These are phyloP conservation scores for Ceratosolen fusciceps DNA, from an alignment of 1,140 invertebrate species.

Conservation along the genomic window DNA sequence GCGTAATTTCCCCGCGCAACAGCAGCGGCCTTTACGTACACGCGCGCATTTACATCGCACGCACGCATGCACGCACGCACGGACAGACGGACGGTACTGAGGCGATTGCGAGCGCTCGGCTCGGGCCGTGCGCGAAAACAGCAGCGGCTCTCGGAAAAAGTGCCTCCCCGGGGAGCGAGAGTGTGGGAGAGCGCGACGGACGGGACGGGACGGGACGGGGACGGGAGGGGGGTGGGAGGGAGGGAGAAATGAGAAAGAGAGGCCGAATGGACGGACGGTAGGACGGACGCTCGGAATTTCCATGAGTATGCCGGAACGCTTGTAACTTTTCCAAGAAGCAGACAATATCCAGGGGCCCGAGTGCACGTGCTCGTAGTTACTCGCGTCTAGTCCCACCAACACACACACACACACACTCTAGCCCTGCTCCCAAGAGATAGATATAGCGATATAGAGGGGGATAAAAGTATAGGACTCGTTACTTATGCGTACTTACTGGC, in stretches of 20 bases:
- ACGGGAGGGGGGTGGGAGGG: background rate
- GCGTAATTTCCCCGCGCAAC: background rate
- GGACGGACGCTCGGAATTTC: too few relatives aligned
- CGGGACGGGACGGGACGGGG: background rate
- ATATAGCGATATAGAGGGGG: background rate
- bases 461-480: conserved; percentile 27
- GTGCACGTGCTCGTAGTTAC: background rate
- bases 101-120: background rate
- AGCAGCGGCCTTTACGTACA: background rate
- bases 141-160: background rate
- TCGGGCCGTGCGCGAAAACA: background rate
- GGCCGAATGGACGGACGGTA: too few relatives aligned
- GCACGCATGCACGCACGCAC: background rate
- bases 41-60: background rate
- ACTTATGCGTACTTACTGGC: conserved; percentile 33
- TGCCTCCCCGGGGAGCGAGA: background rate
- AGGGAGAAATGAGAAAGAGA: background rate
- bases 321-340: conserved; percentile 34
- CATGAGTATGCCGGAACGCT: conserved; percentile 30
- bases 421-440: too few relatives aligned
- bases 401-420: too few relatives aligned
- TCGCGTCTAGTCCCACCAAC: background rate
- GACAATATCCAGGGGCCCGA: conserved; percentile 9
- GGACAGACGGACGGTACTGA: background rate
- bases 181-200: background rate